phyloP scores from a whole-genome alignment of 2,888 invertebrate genomes.

The Andricus curvator region DNA sequence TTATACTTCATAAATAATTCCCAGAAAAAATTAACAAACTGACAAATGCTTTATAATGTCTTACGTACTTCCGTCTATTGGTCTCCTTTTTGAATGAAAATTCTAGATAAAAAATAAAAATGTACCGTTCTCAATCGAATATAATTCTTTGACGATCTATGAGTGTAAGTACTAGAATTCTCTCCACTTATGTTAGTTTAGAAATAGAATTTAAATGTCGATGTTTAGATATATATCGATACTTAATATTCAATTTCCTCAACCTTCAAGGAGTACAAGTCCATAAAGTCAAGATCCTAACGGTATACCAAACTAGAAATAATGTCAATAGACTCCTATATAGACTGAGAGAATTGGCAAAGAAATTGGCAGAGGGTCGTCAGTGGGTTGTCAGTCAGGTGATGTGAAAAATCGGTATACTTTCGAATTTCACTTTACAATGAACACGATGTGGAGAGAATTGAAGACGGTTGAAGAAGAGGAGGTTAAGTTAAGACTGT shows the following conservation, averaged over 20 bases:
- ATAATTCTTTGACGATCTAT: too few species aligned
- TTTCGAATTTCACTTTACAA: slow-evolving; percentile 9
- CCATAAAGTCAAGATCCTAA: slow-evolving; percentile 26
- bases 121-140: too few species aligned
- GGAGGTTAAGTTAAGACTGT: slow-evolving; percentile 46
- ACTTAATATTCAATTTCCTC: slow-evolving; percentile 19
- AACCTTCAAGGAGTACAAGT: slow-evolving; percentile 17
- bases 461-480: slow-evolving; percentile 33
- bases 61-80: too few species aligned
- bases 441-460: neutral
- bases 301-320: slow-evolving; percentile 10
- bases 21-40: too few species aligned
- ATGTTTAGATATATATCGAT: neutral
- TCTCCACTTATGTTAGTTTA: neutral
- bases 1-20: too few species aligned
- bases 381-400: neutral
- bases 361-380: neutral
- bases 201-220: neutral
- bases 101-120: too few species aligned
- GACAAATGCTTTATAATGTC: too few species aligned
- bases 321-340: neutral
- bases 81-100: too few species aligned
- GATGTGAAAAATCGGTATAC: neutral
- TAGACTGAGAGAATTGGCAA: slow-evolving; percentile 1
- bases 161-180: neutral